Conservation (phyloP, 92 coral and sea anemone species). For the Scolanthus callimorphus region DNA sequence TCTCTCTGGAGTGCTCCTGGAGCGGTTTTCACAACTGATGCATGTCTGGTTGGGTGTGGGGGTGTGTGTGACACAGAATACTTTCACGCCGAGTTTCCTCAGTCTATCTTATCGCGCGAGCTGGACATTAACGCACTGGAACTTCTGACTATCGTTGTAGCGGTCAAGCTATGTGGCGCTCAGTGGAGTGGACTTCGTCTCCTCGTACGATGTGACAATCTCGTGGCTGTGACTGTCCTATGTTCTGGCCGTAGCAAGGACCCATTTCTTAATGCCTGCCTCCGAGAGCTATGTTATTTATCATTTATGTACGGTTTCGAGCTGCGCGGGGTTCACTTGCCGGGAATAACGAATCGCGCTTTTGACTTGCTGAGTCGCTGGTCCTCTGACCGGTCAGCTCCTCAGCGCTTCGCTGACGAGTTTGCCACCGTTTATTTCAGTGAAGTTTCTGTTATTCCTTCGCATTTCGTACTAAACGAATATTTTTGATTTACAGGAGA, state of each 20-base stretch:
- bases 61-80: slow-evolving; percentile 13
- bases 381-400: neutral
- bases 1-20: slow-evolving; percentile 27
- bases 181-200: slow-evolving; percentile 8
- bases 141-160: slow-evolving; percentile 2
- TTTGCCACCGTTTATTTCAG: neutral
- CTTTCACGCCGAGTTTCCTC: slow-evolving; percentile 27
- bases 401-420: neutral
- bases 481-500: neutral
- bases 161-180: neutral
- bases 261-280: slow-evolving; percentile 25
- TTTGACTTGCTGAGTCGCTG: slow-evolving; percentile 33
- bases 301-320: slow-evolving; percentile 19
- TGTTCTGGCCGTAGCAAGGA: neutral
- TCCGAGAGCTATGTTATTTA: slow-evolving; percentile 26
- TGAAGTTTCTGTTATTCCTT: neutral
- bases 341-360: slow-evolving; percentile 12
- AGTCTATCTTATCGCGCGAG: neutral
- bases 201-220: slow-evolving; percentile 16
- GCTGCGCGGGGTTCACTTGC: slow-evolving; percentile 31
- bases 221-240: slow-evolving; percentile 13
- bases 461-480: neutral
- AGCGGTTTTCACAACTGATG: slow-evolving; percentile 37
- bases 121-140: slow-evolving; percentile 1
- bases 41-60: slow-evolving; percentile 45